Percentiles rank a stretch among this genome's conserved stretches.
phyloP scores from a whole-genome alignment of 2,113 vertebrate species.

The Canis aureus region DNA sequence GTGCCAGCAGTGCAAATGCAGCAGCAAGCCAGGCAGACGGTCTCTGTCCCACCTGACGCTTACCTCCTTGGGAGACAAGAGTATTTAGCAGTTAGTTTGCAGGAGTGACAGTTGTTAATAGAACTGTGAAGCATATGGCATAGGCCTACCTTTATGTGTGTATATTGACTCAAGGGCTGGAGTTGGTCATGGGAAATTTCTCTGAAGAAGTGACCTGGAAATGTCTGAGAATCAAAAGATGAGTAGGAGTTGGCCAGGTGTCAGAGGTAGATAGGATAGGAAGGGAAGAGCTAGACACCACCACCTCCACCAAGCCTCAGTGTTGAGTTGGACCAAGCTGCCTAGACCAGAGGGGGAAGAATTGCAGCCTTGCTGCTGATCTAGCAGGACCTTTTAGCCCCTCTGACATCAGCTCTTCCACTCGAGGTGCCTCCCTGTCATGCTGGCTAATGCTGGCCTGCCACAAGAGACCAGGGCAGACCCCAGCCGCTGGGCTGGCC shows the following conservation, averaged over 20 bases:
- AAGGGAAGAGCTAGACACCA: neutral
- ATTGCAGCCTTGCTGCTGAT: neutral
- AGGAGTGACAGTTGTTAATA: neutral
- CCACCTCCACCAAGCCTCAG: neutral
- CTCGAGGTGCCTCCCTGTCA: neutral
- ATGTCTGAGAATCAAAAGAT: neutral
- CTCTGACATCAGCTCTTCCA: neutral
- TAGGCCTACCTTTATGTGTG: neutral
- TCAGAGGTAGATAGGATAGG: neutral
- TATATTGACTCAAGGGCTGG: neutral
- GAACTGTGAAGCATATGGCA: neutral
- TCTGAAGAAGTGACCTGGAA: conserved; percentile 50
- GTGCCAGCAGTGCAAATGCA: neutral
- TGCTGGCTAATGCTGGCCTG: neutral
- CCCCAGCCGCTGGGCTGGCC: neutral
- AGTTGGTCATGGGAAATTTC: neutral
- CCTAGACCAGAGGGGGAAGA: neutral
- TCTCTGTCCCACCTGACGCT: neutral
- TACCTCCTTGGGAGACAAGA: neutral
- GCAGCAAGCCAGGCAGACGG: neutral
- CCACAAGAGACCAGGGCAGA: neutral
- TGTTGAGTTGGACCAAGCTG: neutral
- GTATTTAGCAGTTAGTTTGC: neutral
- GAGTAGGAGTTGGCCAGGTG: neutral
- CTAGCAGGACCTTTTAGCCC: neutral